These are phyloP conservation scores for Hirundo rustica DNA, from an alignment of 2,797 vertebrate genomes.

Conservation along the genomic window DNA sequence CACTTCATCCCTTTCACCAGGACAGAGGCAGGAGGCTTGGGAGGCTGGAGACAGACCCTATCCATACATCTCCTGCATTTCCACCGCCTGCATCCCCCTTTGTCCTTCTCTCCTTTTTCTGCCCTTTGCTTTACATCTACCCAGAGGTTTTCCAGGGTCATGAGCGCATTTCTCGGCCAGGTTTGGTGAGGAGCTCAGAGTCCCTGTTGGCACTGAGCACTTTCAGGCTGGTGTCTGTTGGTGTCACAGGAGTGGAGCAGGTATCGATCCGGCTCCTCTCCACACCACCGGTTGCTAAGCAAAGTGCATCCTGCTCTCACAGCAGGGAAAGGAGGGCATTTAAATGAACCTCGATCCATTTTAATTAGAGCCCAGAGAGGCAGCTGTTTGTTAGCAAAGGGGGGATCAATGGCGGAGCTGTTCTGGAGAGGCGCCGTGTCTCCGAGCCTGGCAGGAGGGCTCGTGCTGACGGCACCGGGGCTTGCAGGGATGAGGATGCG, in stretches of 20 bases:
- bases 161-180: neutral
- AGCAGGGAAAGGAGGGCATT: slow-evolving; percentile 53
- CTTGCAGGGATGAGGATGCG: neutral
- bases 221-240: neutral
- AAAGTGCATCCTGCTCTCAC: slow-evolving; percentile 56
- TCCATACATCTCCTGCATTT: accelerated
- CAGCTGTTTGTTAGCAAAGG: slow-evolving; percentile 42
- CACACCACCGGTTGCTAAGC: slow-evolving; percentile 57
- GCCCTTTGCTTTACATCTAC: neutral
- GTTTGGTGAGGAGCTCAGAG: neutral
- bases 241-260: slow-evolving; percentile 19
- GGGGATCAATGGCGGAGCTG: slow-evolving; percentile 48
- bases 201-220: neutral
- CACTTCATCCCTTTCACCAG: neutral
- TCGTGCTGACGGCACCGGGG: accelerated
- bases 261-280: slow-evolving; percentile 63
- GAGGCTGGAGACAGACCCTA: neutral
- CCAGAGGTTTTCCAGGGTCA: neutral
- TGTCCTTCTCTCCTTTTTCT: neutral
- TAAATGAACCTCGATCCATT: slow-evolving; percentile 71
- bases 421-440: neutral
- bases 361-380: slow-evolving; percentile 66
- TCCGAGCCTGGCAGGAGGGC: neutral
- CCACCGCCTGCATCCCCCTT: neutral
- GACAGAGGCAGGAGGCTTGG: neutral